phyloP scores from a whole-genome alignment of 2,888 invertebrate genomes.

The Hirtodrosophila histrioides region DNA sequence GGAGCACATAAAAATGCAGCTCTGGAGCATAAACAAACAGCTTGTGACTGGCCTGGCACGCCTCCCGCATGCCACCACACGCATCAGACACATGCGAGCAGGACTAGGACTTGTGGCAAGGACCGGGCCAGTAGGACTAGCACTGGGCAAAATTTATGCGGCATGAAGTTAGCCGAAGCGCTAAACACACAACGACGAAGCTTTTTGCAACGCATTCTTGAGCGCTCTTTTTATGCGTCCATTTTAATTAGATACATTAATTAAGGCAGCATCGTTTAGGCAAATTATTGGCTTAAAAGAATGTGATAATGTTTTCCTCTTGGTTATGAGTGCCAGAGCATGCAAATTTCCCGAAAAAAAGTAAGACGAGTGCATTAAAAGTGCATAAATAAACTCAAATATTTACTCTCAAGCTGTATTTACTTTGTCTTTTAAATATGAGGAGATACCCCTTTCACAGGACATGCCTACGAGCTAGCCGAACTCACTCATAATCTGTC shows the following conservation, averaged over 20 bases:
- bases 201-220: conserved; percentile 45
- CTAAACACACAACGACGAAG: conserved; percentile 55
- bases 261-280: conserved; percentile 29
- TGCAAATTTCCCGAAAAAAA: no score
- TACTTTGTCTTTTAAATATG: no score
- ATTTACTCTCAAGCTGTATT: no score
- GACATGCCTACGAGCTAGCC: no score
- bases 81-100: conserved; percentile 21
- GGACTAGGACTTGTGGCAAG: conserved; percentile 6
- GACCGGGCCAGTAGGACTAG: conserved; percentile 14
- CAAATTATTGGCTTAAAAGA: conserved; percentile 30
- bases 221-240: conserved; percentile 47
- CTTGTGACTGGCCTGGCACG: conserved; percentile 39
- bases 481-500: no score
- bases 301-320: conserved; percentile 1
- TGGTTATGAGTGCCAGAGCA: no score
- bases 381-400: no score
- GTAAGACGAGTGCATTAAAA: no score
- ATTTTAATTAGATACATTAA: conserved; percentile 73
- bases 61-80: conserved; percentile 14
- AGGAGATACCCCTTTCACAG: no score
- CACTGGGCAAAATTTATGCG: conserved; percentile 62
- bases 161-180: conserved; percentile 60
- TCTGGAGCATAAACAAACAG: conserved; percentile 72
- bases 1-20: conserved; percentile 69